These are phyloP conservation scores for Micoletzkya japonica DNA, from an alignment of 2,888 invertebrate species.

Conservation along the genomic window DNA sequence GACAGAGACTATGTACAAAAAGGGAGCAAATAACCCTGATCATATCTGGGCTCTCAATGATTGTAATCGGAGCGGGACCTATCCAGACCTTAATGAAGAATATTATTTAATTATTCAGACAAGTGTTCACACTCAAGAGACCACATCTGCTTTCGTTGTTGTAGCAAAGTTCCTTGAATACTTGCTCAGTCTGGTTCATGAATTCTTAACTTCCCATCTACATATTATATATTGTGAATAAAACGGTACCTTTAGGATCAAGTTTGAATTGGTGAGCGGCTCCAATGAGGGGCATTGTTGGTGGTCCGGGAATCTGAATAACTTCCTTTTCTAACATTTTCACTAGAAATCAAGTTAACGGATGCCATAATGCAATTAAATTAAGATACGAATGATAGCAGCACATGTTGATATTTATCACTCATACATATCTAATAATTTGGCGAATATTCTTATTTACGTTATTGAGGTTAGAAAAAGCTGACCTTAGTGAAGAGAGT, in stretches of 20 bases:
- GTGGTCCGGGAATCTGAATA: constrained; percentile 15
- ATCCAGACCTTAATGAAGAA: constrained; percentile 13
- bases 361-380: too few species aligned
- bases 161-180: neutral
- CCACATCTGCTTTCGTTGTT: constrained; percentile 1
- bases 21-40: constrained; percentile 4
- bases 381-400: too few species aligned
- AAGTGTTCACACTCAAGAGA: too few species aligned
- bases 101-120: too few species aligned
- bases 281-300: constrained; percentile 6
- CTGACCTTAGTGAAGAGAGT: too few species aligned
- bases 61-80: constrained; percentile 1
- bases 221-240: neutral
- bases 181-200: neutral
- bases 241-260: neutral
- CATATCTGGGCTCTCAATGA: constrained; percentile 5
- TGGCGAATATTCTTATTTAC: too few species aligned
- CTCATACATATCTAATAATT: too few species aligned
- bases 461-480: too few species aligned
- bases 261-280: constrained; percentile 17
- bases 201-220: constrained; percentile 6
- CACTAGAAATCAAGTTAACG: too few species aligned
- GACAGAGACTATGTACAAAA: neutral
- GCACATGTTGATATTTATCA: too few species aligned
- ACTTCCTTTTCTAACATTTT: too few species aligned